Conservation (phyloP, 2,797 vertebrate genomes). For the Ptychobarbus kaznakovi region DNA sequence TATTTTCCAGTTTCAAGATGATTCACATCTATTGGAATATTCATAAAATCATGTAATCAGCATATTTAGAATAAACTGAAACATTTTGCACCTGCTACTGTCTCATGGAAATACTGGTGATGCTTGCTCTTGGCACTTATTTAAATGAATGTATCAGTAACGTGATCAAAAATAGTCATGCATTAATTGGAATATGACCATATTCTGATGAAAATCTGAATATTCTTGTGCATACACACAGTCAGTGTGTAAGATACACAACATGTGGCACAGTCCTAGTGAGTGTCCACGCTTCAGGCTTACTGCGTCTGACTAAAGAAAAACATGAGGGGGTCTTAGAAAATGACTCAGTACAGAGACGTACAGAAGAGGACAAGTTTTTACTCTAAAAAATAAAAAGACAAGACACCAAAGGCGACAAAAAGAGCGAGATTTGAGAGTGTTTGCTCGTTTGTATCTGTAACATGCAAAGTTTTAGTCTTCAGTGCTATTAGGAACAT, state of each 20-base stretch:
- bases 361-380: slow-evolving; percentile 26
- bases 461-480: slow-evolving; percentile 1
- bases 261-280: slow-evolving; percentile 36
- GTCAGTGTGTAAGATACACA: background rate
- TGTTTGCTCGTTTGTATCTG: slow-evolving; percentile 7
- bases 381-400: slow-evolving; percentile 11
- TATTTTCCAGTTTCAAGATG: background rate
- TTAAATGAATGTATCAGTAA: background rate
- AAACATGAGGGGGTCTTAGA: slow-evolving; percentile 38
- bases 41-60: background rate
- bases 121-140: background rate
- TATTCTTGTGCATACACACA: background rate
- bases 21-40: background rate
- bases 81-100: background rate
- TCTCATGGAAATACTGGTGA: background rate
- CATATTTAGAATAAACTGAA: background rate
- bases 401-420: slow-evolving; percentile 8
- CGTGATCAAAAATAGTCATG: background rate
- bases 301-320: slow-evolving; percentile 14
- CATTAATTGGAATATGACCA: background rate
- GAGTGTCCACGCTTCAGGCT: background rate
- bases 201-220: background rate
- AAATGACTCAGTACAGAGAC: slow-evolving; percentile 29
- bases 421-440: background rate
- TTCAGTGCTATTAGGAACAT: background rate